A percentile compares a stretch with the other conserved stretches of the same genome.
Conservation (phyloP, 2,888 invertebrate species). For the Steromphala cineraria region DNA sequence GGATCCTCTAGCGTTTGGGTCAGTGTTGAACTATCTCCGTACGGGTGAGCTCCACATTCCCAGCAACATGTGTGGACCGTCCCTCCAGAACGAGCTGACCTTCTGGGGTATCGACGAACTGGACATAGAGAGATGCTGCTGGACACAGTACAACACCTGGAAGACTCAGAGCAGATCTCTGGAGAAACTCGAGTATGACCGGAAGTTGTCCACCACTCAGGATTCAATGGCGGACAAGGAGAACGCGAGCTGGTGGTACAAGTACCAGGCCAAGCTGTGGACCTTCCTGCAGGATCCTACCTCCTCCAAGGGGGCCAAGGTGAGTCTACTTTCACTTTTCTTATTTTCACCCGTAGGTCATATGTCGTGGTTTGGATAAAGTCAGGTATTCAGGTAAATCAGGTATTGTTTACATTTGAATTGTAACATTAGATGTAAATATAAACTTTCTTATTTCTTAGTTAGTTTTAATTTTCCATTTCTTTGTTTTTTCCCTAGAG, state of each 20-base stretch:
- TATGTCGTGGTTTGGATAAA: too few relatives aligned
- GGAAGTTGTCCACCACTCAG: conserved; percentile 64
- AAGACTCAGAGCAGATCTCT: conserved; percentile 67
- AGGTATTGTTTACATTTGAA: too few relatives aligned
- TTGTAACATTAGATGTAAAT: too few relatives aligned
- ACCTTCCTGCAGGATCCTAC: conserved; percentile 67
- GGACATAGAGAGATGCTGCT: conserved; percentile 71
- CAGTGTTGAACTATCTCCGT: conserved; percentile 67
- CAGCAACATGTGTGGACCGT: conserved; percentile 68
- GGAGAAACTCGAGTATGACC: conserved; percentile 66
- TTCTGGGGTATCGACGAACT: conserved; percentile 72
- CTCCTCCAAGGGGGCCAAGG: conserved; percentile 65
- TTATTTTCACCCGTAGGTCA: too few relatives aligned
- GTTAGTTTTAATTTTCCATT: too few relatives aligned
- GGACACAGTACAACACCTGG: conserved; percentile 71
- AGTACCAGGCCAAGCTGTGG: conserved; percentile 58
- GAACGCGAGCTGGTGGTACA: conserved; percentile 56
- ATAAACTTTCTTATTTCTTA: too few relatives aligned
- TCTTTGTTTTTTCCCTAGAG: too few relatives aligned
- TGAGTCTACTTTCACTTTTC: conserved; percentile 27
- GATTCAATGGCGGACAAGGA: conserved; percentile 50
- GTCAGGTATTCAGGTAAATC: too few relatives aligned
- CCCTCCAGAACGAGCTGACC: conserved; percentile 67
- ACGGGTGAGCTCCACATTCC: conserved; percentile 71
- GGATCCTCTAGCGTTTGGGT: conserved; percentile 67